phyloP scores from a whole-genome alignment of 2,797 vertebrate species.

The Sarcophilus harrisii region DNA sequence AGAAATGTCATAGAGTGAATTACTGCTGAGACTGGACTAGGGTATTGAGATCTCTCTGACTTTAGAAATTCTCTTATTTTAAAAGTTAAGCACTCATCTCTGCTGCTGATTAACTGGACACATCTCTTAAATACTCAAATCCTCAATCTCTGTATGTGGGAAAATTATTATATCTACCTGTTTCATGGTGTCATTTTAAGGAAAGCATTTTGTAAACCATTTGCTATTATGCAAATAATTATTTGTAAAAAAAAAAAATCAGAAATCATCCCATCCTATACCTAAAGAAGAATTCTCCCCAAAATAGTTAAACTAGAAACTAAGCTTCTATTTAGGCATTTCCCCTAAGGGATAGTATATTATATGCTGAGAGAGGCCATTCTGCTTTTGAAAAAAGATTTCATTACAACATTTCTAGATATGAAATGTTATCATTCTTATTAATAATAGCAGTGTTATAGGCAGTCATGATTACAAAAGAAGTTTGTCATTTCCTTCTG shows the following conservation, averaged over 20 bases:
- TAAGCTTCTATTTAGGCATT: background rate
- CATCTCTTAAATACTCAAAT: background rate
- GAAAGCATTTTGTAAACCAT: background rate
- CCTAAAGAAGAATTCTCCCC: background rate
- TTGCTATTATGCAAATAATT: background rate
- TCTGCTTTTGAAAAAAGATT: background rate
- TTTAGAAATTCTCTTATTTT: background rate
- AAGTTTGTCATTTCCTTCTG: background rate
- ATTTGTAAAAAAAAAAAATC: background rate
- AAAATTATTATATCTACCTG: background rate
- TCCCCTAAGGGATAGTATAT: background rate
- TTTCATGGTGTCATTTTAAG: background rate
- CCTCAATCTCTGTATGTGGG: background rate
- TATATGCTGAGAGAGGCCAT: background rate
- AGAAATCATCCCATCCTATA: background rate
- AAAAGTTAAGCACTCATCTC: background rate
- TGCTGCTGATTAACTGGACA: background rate
- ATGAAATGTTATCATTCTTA: background rate
- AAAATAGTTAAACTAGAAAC: background rate
- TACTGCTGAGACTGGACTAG: background rate
- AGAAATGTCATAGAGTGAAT: background rate
- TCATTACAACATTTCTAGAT: background rate
- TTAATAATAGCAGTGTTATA: background rate
- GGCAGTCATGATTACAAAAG: background rate
- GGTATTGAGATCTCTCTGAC: background rate